phyloP scores from a whole-genome alignment of 2,113 vertebrate species.

The human (Homo sapiens) region DNA sequence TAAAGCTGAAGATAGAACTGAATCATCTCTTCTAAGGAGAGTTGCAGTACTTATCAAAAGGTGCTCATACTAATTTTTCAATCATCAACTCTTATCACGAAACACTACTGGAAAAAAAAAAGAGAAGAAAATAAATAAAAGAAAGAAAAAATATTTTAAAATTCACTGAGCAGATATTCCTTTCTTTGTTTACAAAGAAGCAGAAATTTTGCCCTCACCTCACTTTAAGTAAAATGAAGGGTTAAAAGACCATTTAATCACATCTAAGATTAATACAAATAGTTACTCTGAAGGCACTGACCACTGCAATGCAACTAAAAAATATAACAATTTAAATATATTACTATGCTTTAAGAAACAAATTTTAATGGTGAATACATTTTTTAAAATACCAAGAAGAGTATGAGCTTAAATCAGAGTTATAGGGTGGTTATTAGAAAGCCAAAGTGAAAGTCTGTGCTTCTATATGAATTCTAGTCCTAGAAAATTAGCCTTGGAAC shows the following conservation, averaged over 20 bases:
- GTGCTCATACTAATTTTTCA: background rate
- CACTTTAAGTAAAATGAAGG: background rate
- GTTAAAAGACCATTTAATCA: background rate
- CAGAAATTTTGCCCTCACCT: background rate
- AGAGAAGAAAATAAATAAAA: background rate
- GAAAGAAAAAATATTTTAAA: background rate
- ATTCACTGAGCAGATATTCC: background rate
- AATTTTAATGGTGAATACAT: background rate
- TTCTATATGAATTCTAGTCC: background rate
- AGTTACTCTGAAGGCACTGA: background rate
- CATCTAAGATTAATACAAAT: background rate
- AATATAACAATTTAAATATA: background rate
- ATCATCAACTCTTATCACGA: background rate
- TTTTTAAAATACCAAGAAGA: background rate
- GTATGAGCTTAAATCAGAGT: background rate
- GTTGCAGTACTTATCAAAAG: background rate
- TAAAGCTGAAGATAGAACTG: background rate
- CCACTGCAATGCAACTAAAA: background rate
- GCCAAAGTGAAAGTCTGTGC: background rate
- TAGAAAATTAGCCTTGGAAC: background rate
- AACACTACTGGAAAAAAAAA: background rate
- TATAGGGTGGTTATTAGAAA: background rate
- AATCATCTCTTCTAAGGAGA: background rate
- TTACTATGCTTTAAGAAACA: background rate
- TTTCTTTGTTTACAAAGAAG: background rate